Conservation (phyloP, 2,797 vertebrate species). For the Gastrophryne carolinensis region DNA sequence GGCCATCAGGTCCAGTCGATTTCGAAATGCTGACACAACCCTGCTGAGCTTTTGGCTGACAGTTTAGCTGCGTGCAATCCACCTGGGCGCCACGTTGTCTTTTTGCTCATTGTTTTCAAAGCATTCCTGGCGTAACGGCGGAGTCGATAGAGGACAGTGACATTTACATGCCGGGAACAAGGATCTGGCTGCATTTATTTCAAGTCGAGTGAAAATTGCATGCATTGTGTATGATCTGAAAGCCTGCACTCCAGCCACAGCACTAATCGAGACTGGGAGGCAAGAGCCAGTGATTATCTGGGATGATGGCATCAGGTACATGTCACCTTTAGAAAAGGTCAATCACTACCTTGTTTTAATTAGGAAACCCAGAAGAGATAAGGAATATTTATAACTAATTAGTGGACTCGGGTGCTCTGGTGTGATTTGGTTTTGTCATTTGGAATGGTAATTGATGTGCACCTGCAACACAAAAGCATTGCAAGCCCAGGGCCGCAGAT, state of each 20-base stretch:
- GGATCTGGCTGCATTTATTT: constrained; percentile 35
- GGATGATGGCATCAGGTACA: background rate
- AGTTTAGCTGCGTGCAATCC: constrained; percentile 11
- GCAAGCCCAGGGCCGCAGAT: background rate
- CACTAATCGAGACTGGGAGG: background rate
- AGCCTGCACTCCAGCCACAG: background rate
- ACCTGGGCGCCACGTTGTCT: constrained; percentile 32
- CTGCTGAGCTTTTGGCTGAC: constrained; percentile 32
- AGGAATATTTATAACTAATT: constrained; percentile 15
- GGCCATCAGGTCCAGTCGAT: background rate
- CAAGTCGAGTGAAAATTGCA: constrained; percentile 25
- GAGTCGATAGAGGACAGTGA: constrained; percentile 19
- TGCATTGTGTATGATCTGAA: constrained; percentile 31
- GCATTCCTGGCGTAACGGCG: constrained; percentile 12
- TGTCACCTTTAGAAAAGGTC: constrained; percentile 23
- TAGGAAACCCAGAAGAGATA: constrained; percentile 14
- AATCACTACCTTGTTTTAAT: constrained; percentile 21
- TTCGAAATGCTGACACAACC: constrained; percentile 18
- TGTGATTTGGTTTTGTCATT: constrained; percentile 5
- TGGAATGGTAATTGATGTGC: constrained; percentile 20
- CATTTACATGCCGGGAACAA: constrained; percentile 38
- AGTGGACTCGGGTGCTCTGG: background rate
- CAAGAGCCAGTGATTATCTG: constrained; percentile 4
- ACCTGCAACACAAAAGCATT: background rate
- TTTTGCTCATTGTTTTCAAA: constrained; percentile 45